phyloP scores from a whole-genome alignment of 2,797 vertebrate genomes.

The Distichodus sexfasciatus region DNA sequence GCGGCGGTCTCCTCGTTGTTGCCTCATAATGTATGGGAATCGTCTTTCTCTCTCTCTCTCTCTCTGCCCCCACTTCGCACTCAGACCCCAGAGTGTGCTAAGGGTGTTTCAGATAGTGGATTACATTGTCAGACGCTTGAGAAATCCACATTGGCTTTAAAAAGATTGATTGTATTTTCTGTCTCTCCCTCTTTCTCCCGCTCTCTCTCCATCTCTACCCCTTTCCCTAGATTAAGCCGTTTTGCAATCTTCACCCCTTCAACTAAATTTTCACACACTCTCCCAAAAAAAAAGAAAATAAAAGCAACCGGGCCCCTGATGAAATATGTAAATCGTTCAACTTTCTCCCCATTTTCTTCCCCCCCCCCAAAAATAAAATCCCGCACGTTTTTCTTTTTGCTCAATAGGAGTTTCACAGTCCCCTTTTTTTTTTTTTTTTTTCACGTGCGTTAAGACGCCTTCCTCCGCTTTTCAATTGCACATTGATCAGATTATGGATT shows the following conservation, averaged over 20 bases:
- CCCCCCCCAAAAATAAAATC: too few relatives aligned
- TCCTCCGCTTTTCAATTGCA: slow-evolving; percentile 75
- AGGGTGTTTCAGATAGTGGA: slow-evolving; percentile 50
- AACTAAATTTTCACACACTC: slow-evolving; percentile 49
- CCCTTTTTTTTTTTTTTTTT: slow-evolving; percentile 64
- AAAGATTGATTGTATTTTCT: slow-evolving; percentile 43
- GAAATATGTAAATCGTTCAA: slow-evolving; percentile 77
- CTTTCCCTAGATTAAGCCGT: slow-evolving; percentile 39
- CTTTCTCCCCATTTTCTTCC: slow-evolving; percentile 67
- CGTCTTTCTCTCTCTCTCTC: slow-evolving; percentile 12
- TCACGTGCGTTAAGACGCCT: slow-evolving; percentile 79
- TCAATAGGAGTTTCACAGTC: slow-evolving; percentile 62
- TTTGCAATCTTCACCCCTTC: slow-evolving; percentile 43
- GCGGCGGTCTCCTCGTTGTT: slow-evolving; percentile 20
- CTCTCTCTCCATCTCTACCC: slow-evolving; percentile 42
- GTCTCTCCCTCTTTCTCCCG: slow-evolving; percentile 17
- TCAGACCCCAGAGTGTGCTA: slow-evolving; percentile 47
- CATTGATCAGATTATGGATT: slow-evolving; percentile 83
- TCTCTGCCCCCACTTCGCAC: not conserved
- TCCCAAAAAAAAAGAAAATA: too few relatives aligned
- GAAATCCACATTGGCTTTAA: slow-evolving; percentile 40
- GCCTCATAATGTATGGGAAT: slow-evolving; percentile 9
- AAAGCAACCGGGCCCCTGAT: slow-evolving; percentile 62
- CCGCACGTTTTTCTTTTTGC: slow-evolving; percentile 69
- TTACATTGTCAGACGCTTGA: slow-evolving; percentile 39